Percentiles rank a stretch among this genome's conserved stretches.
These are phyloP conservation scores for Procambarus virginalis DNA, from an alignment of 1,140 invertebrate genomes.

Conservation along the genomic window DNA sequence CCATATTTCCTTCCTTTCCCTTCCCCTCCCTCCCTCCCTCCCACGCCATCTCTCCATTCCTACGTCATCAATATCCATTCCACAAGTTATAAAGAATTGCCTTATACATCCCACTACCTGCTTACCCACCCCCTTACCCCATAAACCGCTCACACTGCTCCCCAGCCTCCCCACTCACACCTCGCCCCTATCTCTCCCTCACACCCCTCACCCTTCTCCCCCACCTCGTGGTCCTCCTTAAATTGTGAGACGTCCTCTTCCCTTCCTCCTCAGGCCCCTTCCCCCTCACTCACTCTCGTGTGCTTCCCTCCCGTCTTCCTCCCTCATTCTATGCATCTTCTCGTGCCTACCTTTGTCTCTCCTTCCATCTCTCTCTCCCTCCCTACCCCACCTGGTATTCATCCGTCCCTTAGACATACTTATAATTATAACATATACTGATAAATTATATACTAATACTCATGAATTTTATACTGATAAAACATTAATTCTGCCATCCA, in stretches of 20 bases:
- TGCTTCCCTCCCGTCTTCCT: not conserved
- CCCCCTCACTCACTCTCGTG: not conserved
- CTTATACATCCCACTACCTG: not conserved
- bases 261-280: not conserved
- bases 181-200: not conserved
- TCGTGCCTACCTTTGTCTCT: not conserved
- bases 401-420: no score
- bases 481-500: no score
- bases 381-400: not conserved
- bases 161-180: not conserved
- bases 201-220: not conserved
- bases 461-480: no score
- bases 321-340: not conserved
- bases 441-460: no score
- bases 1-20: no score
- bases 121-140: no score
- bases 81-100: not conserved
- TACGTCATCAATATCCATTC: not conserved
- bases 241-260: not conserved
- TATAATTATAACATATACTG: no score
- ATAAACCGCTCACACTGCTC: no score
- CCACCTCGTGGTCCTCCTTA: not conserved
- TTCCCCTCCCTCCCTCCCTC: no score
- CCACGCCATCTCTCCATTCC: not conserved
- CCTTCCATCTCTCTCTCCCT: not conserved